Evolutionary conservation across 2,797 vertebrate species (phyloP).

Genomic region (Myotis daubentonii): DNA sequence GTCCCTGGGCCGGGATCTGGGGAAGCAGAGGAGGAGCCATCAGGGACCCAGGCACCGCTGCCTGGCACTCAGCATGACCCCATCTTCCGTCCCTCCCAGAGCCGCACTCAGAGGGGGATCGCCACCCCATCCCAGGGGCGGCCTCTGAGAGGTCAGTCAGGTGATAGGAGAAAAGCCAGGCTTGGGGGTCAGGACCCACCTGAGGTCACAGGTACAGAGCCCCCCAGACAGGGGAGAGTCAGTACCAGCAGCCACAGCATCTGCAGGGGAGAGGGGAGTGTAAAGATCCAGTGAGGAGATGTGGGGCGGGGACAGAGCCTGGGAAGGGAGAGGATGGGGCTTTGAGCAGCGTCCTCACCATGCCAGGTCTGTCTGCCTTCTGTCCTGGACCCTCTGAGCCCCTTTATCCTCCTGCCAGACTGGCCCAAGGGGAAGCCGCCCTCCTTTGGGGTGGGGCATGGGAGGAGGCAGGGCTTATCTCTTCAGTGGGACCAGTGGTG

Average conservation of each 20-base stretch:
- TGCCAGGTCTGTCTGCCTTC: background rate
- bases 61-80: background rate
- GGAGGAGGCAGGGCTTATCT: background rate
- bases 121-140: background rate
- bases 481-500: background rate
- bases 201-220: accelerated
- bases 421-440: no score
- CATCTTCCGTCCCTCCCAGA: background rate
- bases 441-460: no score
- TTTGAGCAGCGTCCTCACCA: background rate
- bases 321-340: no score
- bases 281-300: background rate
- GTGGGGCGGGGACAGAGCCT: background rate
- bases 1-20: background rate
- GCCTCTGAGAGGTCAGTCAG: background rate
- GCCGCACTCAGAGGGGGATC: no score
- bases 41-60: background rate
- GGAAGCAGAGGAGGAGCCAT: background rate
- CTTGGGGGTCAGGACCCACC: background rate
- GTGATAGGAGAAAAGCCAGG: background rate
- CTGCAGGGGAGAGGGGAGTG: accelerated
- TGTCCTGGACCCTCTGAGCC: no score
- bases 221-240: background rate
- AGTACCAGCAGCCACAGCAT: slow-evolving; percentile 39
- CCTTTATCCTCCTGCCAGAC: no score